Conservation (phyloP, 2,888 invertebrate genomes). For the Fabriciana adippe region DNA sequence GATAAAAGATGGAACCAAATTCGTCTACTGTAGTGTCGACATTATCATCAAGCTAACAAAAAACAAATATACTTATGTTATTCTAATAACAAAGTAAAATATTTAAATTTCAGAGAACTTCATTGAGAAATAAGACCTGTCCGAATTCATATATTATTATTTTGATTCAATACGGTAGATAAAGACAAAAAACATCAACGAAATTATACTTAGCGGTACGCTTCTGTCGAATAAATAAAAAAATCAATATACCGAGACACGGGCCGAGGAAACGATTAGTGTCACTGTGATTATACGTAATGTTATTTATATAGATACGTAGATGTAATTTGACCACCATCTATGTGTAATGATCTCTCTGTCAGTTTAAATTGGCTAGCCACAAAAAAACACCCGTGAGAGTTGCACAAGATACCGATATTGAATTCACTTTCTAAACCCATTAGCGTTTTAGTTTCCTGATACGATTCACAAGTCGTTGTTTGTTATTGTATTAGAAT, state of each 20-base stretch:
- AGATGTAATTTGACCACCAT: slow-evolving; percentile 55
- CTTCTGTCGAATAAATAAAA: slow-evolving; percentile 45
- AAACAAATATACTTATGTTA: too few species aligned
- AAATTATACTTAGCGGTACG: slow-evolving; percentile 55
- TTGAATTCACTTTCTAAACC: slow-evolving; percentile 59
- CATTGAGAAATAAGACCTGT: slow-evolving; percentile 7
- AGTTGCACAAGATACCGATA: slow-evolving; percentile 46
- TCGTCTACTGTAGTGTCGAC: too few species aligned
- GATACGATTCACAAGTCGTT: slow-evolving; percentile 32
- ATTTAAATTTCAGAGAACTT: not conserved
- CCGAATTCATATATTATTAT: slow-evolving; percentile 1
- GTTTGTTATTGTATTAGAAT: slow-evolving; percentile 44
- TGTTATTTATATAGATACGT: slow-evolving; percentile 52
- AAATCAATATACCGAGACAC: slow-evolving; percentile 55
- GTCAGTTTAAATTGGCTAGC: slow-evolving; percentile 49
- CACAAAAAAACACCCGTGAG: slow-evolving; percentile 54
- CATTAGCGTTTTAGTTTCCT: slow-evolving; percentile 44
- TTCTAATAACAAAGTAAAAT: not conserved
- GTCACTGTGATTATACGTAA: slow-evolving; percentile 61
- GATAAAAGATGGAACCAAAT: too few species aligned
- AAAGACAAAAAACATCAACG: slow-evolving; percentile 50
- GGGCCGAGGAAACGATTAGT: slow-evolving; percentile 58
- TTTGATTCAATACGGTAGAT: slow-evolving; percentile 33
- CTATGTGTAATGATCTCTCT: slow-evolving; percentile 47
- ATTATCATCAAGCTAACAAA: too few species aligned